Evolutionary conservation across 2,797 vertebrate species (phyloP).

Genomic region (Pempheris klunzingeri): DNA sequence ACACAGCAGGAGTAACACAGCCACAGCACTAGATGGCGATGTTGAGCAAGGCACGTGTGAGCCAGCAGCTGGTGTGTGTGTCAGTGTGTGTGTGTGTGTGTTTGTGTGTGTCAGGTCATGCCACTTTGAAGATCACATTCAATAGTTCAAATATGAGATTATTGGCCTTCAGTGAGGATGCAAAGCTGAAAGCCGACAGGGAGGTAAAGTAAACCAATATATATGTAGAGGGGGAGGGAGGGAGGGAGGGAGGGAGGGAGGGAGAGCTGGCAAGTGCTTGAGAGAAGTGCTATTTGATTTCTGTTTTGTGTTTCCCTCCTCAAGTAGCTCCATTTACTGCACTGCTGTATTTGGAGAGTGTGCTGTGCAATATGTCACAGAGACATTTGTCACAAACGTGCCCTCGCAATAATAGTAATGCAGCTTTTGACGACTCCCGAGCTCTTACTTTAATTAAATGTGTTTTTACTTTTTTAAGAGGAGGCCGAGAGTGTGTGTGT

Average conservation of each 20-base stretch:
- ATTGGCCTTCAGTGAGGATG: not conserved
- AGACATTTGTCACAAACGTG: conserved; percentile 77
- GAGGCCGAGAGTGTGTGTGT: conserved; percentile 51
- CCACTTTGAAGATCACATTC: not conserved
- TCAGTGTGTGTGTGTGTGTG: too few relatives aligned
- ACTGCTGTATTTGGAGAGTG: conserved; percentile 32
- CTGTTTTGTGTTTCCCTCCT: conserved; percentile 25
- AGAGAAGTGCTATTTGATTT: conserved; percentile 7
- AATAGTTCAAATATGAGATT: not conserved
- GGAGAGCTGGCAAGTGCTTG: not conserved
- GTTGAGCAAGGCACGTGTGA: conserved; percentile 39
- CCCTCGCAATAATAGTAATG: conserved; percentile 79
- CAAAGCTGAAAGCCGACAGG: not conserved
- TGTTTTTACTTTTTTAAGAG: conserved; percentile 76
- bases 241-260: not conserved
- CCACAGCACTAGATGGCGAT: conserved; percentile 63
- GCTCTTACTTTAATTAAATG: conserved; percentile 91
- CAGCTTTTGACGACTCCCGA: conserved; percentile 76
- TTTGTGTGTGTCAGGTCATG: not conserved
- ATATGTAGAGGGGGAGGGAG: not conserved
- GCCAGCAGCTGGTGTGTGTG: not conserved
- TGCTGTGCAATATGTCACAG: conserved; percentile 56
- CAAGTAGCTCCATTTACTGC: conserved; percentile 24
- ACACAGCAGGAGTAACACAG: not conserved
- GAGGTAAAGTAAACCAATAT: too few relatives aligned